A percentile compares a stretch with the other conserved stretches of the same genome.
phyloP scores from a whole-genome alignment of 2,888 invertebrate species.

The Sphinx pinastri region DNA sequence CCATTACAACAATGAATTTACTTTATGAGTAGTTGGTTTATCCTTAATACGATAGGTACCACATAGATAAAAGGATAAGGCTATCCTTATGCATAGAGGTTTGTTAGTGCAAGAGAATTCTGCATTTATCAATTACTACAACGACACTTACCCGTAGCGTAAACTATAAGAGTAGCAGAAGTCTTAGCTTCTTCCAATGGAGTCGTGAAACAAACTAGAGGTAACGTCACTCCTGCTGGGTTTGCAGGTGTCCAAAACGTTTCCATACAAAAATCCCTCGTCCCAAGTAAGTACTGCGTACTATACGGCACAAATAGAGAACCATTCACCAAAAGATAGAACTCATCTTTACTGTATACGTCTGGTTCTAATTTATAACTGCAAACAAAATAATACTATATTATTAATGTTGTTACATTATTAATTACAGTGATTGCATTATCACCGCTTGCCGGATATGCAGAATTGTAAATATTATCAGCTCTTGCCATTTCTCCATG shows the following conservation, averaged over 20 bases:
- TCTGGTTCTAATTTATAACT: constrained; percentile 84
- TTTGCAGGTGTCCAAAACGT: constrained; percentile 74
- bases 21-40: too few relatives aligned
- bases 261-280: constrained; percentile 85
- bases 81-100: too few relatives aligned
- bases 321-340: constrained; percentile 84
- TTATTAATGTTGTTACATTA: not conserved
- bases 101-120: too few relatives aligned
- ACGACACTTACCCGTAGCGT: constrained; percentile 65
- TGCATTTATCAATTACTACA: not conserved
- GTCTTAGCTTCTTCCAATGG: constrained; percentile 64
- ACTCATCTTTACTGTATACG: constrained; percentile 75
- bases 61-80: too few relatives aligned
- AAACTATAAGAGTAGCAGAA: constrained; percentile 67
- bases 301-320: constrained; percentile 81
- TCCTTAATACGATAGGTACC: too few relatives aligned
- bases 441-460: constrained; percentile 15
- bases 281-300: constrained; percentile 72
- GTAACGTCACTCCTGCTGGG: constrained; percentile 76
- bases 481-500: constrained; percentile 7
- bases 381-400: constrained; percentile 40
- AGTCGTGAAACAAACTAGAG: constrained; percentile 80
- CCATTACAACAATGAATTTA: too few relatives aligned
- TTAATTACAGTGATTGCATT: constrained; percentile 13
- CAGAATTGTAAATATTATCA: constrained; percentile 21